These are phyloP conservation scores for Bicyclus anynana DNA, from an alignment of 1,140 invertebrate species.

Conservation along the genomic window DNA sequence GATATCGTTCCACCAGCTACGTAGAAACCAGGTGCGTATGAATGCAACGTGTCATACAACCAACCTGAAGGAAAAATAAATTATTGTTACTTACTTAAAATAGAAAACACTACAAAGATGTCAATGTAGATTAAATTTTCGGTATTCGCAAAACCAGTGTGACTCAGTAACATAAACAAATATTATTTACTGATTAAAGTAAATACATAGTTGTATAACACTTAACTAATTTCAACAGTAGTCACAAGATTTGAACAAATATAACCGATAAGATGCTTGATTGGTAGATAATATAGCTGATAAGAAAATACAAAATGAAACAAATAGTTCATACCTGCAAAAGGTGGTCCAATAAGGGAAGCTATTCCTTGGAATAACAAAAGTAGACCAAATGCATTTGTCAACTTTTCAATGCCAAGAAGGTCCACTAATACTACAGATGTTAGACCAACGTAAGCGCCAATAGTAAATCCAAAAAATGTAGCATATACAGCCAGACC, in stretches of 20 bases:
- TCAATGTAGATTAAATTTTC: too few relatives aligned
- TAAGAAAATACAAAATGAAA: not conserved
- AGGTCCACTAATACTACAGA: conserved; percentile 93
- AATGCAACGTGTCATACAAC: conserved; percentile 86
- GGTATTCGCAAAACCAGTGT: not conserved
- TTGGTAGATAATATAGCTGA: too few relatives aligned
- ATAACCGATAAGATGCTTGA: too few relatives aligned
- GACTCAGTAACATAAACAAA: not conserved
- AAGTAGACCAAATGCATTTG: conserved; percentile 95
- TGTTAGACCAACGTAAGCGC: conserved; percentile 95
- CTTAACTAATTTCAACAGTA: not conserved
- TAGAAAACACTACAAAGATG: not conserved
- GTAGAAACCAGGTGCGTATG: conserved; percentile 91
- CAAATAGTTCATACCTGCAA: conserved; percentile 83
- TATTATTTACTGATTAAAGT: not conserved
- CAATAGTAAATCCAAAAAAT: conserved; percentile 92
- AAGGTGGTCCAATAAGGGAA: conserved; percentile 91
- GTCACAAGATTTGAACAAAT: conserved; percentile 3
- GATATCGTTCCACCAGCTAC: conserved; percentile 90
- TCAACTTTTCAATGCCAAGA: conserved; percentile 90
- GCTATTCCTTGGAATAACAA: conserved; percentile 95
- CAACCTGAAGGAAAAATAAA: conserved; percentile 80
- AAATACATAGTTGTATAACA: not conserved
- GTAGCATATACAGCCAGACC: conserved; percentile 87
- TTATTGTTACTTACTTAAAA: not conserved